phyloP scores from a whole-genome alignment of 2,888 invertebrate species.

The Phyllotreta cruciferae region DNA sequence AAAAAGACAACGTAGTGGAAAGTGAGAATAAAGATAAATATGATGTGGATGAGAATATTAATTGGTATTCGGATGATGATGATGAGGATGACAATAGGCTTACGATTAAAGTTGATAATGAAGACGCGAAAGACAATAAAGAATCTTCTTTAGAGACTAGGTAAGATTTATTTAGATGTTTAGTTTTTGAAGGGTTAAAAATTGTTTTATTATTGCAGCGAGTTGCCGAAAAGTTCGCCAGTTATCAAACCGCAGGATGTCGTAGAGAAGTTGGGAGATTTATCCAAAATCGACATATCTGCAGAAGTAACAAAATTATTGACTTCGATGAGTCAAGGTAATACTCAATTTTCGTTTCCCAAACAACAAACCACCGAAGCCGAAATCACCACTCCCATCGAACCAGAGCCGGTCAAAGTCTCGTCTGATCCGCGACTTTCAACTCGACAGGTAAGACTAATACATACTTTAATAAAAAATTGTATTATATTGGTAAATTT shows the following conservation, averaged over 20 bases:
- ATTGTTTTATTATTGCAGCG: slow-evolving; percentile 27
- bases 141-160: slow-evolving; percentile 31
- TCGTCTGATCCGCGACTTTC: slow-evolving; percentile 36
- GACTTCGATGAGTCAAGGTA: slow-evolving; percentile 62
- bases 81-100: slow-evolving; percentile 63
- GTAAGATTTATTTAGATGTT: slow-evolving; percentile 22
- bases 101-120: slow-evolving; percentile 58
- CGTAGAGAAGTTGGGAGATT: slow-evolving; percentile 71
- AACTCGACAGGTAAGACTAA: slow-evolving; percentile 39
- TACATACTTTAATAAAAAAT: background rate
- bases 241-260: slow-evolving; percentile 65
- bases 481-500: background rate
- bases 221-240: slow-evolving; percentile 44
- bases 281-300: slow-evolving; percentile 77
- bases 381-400: slow-evolving; percentile 7
- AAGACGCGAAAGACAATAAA: slow-evolving; percentile 48
- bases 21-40: slow-evolving; percentile 50
- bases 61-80: slow-evolving; percentile 85
- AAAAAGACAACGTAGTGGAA: slow-evolving; percentile 61
- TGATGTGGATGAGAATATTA: slow-evolving; percentile 55
- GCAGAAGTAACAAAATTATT: slow-evolving; percentile 75
- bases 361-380: slow-evolving; percentile 20
- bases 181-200: too few relatives aligned
- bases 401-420: slow-evolving; percentile 15
- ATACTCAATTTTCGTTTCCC: slow-evolving; percentile 31